Conservation (phyloP, 2,113 vertebrate species). For the Stigmatopora nigra region DNA sequence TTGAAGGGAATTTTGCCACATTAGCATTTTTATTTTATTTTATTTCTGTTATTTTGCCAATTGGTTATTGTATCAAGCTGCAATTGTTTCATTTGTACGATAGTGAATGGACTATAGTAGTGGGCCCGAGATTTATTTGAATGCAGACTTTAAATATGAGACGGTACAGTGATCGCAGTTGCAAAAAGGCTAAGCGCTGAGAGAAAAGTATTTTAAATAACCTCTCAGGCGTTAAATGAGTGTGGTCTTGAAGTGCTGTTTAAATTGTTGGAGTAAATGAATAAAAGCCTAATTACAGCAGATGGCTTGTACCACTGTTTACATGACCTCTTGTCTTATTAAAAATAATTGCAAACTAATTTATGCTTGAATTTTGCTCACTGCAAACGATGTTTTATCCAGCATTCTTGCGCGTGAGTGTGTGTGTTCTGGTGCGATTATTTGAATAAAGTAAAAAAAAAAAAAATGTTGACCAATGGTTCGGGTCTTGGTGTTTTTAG, state of each 20-base stretch:
- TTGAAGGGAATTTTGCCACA: slow-evolving; percentile 15
- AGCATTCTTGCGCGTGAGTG: slow-evolving; percentile 12
- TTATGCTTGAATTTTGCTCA: slow-evolving; percentile 33
- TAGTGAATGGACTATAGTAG: slow-evolving; percentile 10
- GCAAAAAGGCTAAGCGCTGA: not conserved
- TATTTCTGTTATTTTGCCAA: not conserved
- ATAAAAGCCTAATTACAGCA: slow-evolving; percentile 24
- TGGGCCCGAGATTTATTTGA: not conserved
- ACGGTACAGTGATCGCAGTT: slow-evolving; percentile 13
- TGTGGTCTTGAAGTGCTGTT: slow-evolving; percentile 15
- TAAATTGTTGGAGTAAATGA: slow-evolving; percentile 28
- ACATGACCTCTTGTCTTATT: slow-evolving; percentile 26
- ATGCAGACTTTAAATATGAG: slow-evolving; percentile 32
- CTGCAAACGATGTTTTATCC: slow-evolving; percentile 19
- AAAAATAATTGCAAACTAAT: slow-evolving; percentile 39
- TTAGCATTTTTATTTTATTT: not conserved
- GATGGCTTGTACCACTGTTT: slow-evolving; percentile 38
- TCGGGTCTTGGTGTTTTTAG: slow-evolving; percentile 18
- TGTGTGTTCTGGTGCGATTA: slow-evolving; percentile 16
- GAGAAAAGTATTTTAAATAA: slow-evolving; percentile 6
- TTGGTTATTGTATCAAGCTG: slow-evolving; percentile 15
- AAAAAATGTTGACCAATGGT: slow-evolving; percentile 12
- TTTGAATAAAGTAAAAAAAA: slow-evolving; percentile 45
- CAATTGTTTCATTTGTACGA: slow-evolving; percentile 1
- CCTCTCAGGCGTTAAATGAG: slow-evolving; percentile 2